Evolutionary conservation across 1,140 invertebrate genomes (phyloP).

Genomic region (Drosophila funebris): DNA sequence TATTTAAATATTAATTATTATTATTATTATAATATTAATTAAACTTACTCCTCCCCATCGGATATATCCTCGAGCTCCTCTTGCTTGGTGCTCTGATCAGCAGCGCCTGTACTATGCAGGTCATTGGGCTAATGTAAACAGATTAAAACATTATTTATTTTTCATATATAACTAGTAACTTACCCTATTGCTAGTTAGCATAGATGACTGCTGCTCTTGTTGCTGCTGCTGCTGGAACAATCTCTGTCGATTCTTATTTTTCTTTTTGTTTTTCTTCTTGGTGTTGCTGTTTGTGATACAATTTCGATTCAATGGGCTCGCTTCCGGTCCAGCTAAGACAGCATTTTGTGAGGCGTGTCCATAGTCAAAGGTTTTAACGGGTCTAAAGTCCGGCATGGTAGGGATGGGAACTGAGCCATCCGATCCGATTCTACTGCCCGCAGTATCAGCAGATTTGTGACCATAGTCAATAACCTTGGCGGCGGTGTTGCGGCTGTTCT

Average conservation of each 20-base stretch:
- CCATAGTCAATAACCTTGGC: conserved; percentile 90
- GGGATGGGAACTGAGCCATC: not conserved
- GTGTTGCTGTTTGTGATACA: not conserved
- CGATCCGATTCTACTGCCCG: not conserved
- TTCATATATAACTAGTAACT: not conserved
- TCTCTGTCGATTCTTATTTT: conserved; percentile 30
- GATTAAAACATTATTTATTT: not conserved
- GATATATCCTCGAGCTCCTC: conserved; percentile 77
- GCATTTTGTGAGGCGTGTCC: conserved; percentile 84
- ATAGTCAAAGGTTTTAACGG: conserved; percentile 86
- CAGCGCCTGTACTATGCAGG: not conserved
- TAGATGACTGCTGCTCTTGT: not conserved
- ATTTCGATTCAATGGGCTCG: conserved; percentile 12
- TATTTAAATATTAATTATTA: no score
- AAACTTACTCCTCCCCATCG: conserved; percentile 74
- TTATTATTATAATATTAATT: no score
- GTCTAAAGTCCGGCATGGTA: conserved; percentile 62
- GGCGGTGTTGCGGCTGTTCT: conserved; percentile 80
- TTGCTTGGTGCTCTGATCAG: conserved; percentile 2
- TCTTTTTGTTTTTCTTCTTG: conserved; percentile 56
- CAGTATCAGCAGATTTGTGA: conserved; percentile 84
- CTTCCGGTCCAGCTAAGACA: conserved; percentile 3
- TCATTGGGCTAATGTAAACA: not conserved
- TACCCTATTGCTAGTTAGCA: conserved; percentile 4
- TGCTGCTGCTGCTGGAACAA: conserved; percentile 18